Evolutionary conservation across 2,797 vertebrate species (phyloP), one percentile per base, ranked within the genome.

Genomic region (Cephalopachus bancanus): DNA sequence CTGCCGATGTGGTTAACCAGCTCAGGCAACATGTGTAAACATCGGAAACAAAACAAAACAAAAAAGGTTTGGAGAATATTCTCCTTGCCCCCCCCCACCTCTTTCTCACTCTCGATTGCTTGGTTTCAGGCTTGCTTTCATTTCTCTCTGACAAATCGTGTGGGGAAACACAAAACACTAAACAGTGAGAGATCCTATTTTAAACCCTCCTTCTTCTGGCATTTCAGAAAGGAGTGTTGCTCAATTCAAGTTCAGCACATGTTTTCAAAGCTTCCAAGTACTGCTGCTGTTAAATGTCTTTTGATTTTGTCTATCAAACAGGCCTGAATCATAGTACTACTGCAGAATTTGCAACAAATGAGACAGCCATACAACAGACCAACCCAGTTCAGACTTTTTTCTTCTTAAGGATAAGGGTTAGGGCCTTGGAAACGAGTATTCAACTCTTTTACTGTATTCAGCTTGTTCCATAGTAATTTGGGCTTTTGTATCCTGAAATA

Each of bases 21-120:
- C 98, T 98, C 98, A 98, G 98, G 98, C 98, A 98, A 98, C 95
- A 98, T 97, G 97, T 98, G 98, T 98, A 99, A 99, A 99, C 97
- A 98, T 96, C 22, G 51, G 98, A 98, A 99, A 98, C 98, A 98
- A 98, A 98, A 97, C 97, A 97, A 88, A 97, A 97, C 93, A 96
- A 98, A 98, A 97, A 97, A 72, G 92, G 97, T 97, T 97, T 79
- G 91, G 97, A 98, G 98, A 94, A 97, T 90, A 96, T 87, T 95
- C 95, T 97, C 95, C 93, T 83, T 49, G 84, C 97, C 84, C 51
- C 86, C 95, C 97, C 95, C 93, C 84, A 49, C 84, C 88, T 51
- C 71, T 57, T 96, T 83, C 96, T 94, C 88, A 89, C 96, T 98
- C 96, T 98, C 96, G 44, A 10, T 86, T 97, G 92, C 97, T 97